Evolutionary conservation across 53 echinoderm and acorn worm genomes (phyloP).

Genomic region (Apostichopus leukothele): DNA sequence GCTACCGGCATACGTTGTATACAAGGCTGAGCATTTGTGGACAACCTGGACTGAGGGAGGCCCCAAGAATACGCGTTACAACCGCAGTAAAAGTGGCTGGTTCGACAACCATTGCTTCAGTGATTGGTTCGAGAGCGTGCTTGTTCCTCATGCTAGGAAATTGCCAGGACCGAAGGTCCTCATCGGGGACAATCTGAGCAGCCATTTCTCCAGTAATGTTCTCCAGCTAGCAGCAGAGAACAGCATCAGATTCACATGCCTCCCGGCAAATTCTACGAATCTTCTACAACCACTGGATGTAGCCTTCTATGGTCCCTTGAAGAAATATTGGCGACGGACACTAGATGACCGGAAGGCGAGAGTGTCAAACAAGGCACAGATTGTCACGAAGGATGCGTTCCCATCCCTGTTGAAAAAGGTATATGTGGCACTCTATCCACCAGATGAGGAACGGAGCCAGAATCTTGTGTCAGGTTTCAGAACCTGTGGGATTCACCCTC

Average conservation of each 20-base stretch:
- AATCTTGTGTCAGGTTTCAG: slow-evolving; percentile 24
- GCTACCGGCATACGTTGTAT: slow-evolving; percentile 14
- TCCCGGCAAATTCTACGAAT: slow-evolving; percentile 40
- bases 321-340: slow-evolving; percentile 24
- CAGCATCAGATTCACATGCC: slow-evolving; percentile 24
- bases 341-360: slow-evolving; percentile 18
- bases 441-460: slow-evolving; percentile 6
- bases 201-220: slow-evolving; percentile 8
- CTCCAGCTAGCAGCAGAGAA: neutral
- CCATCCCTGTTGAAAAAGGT: slow-evolving; percentile 10
- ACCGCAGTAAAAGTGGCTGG: slow-evolving; percentile 34
- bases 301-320: slow-evolving; percentile 39
- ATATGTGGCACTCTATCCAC: neutral
- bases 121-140: slow-evolving; percentile 13
- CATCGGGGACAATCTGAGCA: slow-evolving; percentile 36
- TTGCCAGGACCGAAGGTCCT: slow-evolving; percentile 18
- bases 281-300: slow-evolving; percentile 32
- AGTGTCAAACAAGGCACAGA: neutral
- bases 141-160: neutral
- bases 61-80: slow-evolving; percentile 10
- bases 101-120: slow-evolving; percentile 14
- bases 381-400: slow-evolving; percentile 23
- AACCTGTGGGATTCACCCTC: slow-evolving; percentile 17
- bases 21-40: slow-evolving; percentile 25
- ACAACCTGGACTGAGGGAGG: slow-evolving; percentile 17